These are phyloP conservation scores for Nanorana parkeri DNA, from an alignment of 2,113 vertebrate genomes.

Conservation along the genomic window DNA sequence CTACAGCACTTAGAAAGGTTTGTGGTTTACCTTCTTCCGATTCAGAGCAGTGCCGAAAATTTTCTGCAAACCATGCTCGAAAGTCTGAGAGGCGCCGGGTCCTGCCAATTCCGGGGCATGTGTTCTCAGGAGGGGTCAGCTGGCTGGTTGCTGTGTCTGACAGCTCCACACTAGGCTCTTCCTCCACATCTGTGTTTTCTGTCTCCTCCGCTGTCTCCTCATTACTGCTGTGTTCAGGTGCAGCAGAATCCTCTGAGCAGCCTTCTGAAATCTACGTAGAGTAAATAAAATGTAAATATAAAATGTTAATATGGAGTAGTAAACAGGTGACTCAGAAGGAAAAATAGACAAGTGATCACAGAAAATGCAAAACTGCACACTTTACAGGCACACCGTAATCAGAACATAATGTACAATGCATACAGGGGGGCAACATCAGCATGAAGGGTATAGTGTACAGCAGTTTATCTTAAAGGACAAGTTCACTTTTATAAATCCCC, in stretches of 20 bases:
- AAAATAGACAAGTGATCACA: too few relatives aligned
- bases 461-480: too few relatives aligned
- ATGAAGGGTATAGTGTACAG: too few relatives aligned
- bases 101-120: slow-evolving; percentile 23
- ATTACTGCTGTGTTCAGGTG: slow-evolving; percentile 28
- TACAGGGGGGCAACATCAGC: too few relatives aligned
- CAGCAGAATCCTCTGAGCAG: slow-evolving; percentile 39
- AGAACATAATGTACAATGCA: too few relatives aligned
- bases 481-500: too few relatives aligned
- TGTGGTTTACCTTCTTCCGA: slow-evolving; percentile 44
- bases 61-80: slow-evolving; percentile 47
- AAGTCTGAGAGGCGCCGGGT: slow-evolving; percentile 47
- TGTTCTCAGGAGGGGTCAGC: slow-evolving; percentile 1
- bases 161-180: slow-evolving; percentile 3
- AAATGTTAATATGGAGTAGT: background rate
- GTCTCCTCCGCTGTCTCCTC: slow-evolving; percentile 27
- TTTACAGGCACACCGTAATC: too few relatives aligned
- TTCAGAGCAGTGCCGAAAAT: slow-evolving; percentile 46
- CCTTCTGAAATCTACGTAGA: slow-evolving; percentile 17
- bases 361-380: too few relatives aligned
- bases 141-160: background rate
- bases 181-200: slow-evolving; percentile 1
- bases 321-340: too few relatives aligned
- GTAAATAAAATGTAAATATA: background rate
- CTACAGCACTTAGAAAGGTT: too few relatives aligned